Evolutionary conservation across 2,113 vertebrate genomes (phyloP).

Genomic region (Crotalus helleri): DNA sequence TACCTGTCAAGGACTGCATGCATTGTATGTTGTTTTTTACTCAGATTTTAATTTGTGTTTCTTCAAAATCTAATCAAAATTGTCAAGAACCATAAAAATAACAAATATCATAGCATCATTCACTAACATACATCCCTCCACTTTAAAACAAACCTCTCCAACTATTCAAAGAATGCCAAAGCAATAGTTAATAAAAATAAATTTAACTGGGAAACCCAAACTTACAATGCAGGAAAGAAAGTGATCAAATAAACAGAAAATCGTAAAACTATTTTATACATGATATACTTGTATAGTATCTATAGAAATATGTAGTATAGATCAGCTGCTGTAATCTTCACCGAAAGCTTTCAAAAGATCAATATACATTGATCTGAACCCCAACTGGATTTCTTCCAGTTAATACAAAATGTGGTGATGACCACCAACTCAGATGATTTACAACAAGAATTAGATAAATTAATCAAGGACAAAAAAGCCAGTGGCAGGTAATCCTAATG

Average conservation of each 20-base stretch:
- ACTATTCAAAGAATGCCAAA: neutral
- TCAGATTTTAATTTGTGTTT: neutral
- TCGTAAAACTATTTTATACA: neutral
- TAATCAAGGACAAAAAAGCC: neutral
- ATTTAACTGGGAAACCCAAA: neutral
- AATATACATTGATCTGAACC: neutral
- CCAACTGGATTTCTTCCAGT: neutral
- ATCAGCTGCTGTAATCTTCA: neutral
- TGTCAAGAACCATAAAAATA: neutral
- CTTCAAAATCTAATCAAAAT: neutral
- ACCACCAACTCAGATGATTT: neutral
- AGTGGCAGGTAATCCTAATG: neutral
- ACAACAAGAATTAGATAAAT: neutral
- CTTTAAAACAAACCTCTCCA: neutral
- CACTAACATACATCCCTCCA: neutral
- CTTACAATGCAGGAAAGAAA: neutral
- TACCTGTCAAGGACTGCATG: neutral
- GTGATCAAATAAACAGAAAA: neutral
- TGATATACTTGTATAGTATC: neutral
- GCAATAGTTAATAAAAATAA: neutral
- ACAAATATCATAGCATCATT: neutral
- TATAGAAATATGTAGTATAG: neutral
- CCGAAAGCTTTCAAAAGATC: neutral
- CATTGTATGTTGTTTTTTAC: neutral
- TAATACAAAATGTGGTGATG: neutral